Percentiles rank a stretch among this genome's conserved stretches.
phyloP scores from a whole-genome alignment of 1,140 invertebrate species.

The Calliopsis andreniformis region DNA sequence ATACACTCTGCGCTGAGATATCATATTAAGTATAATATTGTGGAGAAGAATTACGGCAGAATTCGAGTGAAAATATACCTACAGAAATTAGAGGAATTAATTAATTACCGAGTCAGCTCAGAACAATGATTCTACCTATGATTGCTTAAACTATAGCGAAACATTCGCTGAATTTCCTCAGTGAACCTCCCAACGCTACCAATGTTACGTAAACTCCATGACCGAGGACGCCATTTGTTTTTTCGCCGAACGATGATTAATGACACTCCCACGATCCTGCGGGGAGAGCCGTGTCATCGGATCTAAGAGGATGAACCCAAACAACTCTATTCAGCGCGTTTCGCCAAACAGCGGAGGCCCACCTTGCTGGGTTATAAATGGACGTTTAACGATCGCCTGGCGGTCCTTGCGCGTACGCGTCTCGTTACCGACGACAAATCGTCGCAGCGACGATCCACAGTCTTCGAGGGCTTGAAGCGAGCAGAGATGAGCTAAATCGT shows the following conservation, averaged over 20 bases:
- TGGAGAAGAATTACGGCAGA: too few relatives aligned
- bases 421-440: neutral
- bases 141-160: too few relatives aligned
- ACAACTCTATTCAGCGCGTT: conserved; percentile 65
- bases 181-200: neutral
- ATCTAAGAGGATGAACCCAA: conserved; percentile 60
- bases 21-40: too few relatives aligned
- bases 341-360: conserved; percentile 38
- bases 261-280: conserved; percentile 69
- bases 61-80: too few relatives aligned
- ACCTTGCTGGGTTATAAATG: conserved; percentile 44
- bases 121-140: too few relatives aligned
- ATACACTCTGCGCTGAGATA: too few relatives aligned
- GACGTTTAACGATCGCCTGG: conserved; percentile 42
- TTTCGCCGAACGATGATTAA: conserved; percentile 72
- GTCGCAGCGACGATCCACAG: neutral
- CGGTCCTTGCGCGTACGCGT: neutral
- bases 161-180: too few relatives aligned
- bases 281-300: conserved; percentile 73
- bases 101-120: too few relatives aligned
- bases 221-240: conserved; percentile 33
- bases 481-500: neutral
- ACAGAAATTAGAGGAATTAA: too few relatives aligned
- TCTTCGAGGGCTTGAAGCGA: too few relatives aligned
- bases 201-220: conserved; percentile 20